Base-by-base conservation (phyloP, 2,113 vertebrate species). In the Plecturocebus donacophilus region DNA sequence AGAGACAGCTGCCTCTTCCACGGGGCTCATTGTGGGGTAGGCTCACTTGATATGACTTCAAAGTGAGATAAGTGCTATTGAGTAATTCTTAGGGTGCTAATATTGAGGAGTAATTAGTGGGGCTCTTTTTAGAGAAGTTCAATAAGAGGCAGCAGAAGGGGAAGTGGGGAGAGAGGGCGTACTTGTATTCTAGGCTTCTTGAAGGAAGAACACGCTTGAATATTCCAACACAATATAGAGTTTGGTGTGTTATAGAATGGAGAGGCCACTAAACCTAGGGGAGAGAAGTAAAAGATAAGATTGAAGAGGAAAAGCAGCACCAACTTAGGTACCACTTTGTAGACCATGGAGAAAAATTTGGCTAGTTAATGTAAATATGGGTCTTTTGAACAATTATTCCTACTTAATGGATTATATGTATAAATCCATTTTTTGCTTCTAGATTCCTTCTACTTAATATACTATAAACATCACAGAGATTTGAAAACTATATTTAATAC, bases 391-490 rank as follows among this genome's bases (percentile, higher is more conserved):
- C 1, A 82, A 42, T 32, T 27, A 73, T 49, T 87, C 40, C 87
- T 47, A 20, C 82, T 97, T 86, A 90, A 71, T 5, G 1, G 42
- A 21, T 32, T 95, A 49, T 19, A 14, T 96, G 80, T 38, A 90
- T 64, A 77, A 38, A 2, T 58, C 88, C 9, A 32, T 68, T 96
- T 64, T 91, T 66, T 27, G 54, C 27, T 68, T 13, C 14, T 66
- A 32, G 71, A 90, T 95, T 95, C 76, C 42, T 66, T 61, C 35
- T 92, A 64, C 61, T 23, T 83, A 84, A 8, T 75, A 38, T n/a
- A 52, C 23, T 97, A 54, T 70, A 56, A 87, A 68, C 19, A 71
- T 75, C 42, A 96, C 40, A 83, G 85, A 97, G 30, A 93, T 77
- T 64, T 77, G 82, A 83, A 93, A 68, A 54, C 27, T 71, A 73